Percentiles rank a stretch among this genome's conserved stretches.
Evolutionary conservation across 1,140 invertebrate species (phyloP).

Genomic region (Holotrichia oblita): DNA sequence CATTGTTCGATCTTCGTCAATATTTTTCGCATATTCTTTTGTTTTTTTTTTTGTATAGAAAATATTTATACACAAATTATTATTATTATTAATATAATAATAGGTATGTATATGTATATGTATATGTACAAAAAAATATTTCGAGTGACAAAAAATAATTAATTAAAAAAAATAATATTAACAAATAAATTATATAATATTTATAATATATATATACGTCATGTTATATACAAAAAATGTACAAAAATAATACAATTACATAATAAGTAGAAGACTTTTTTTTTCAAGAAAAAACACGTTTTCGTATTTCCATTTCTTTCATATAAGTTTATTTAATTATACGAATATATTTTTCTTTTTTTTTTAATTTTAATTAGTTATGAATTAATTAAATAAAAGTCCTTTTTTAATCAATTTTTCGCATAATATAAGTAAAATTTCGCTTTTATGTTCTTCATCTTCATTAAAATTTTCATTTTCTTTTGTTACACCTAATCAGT

Average conservation of each 20-base stretch:
- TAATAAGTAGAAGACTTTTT: conserved; percentile 6
- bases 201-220: conserved; percentile 58
- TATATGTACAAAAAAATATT: conserved; percentile 57
- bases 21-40: neutral
- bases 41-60: conserved; percentile 8
- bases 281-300: conserved; percentile 39
- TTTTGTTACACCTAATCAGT: conserved; percentile 59
- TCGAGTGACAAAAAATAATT: neutral
- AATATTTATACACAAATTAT: conserved; percentile 9
- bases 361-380: conserved; percentile 13
- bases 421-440: no score
- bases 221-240: conserved; percentile 60
- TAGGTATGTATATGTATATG: neutral
- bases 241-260: conserved; percentile 61
- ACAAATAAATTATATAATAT: conserved; percentile 56
- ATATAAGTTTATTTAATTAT: neutral
- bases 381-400: conserved; percentile 17
- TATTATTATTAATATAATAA: neutral
- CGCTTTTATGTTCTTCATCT: conserved; percentile 13
- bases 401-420: no score
- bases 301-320: no score
- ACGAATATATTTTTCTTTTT: neutral
- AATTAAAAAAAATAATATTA: conserved; percentile 16
- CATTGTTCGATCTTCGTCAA: conserved; percentile 57
- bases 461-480: neutral